Percentiles rank a stretch among this genome's conserved stretches.
These are phyloP conservation scores for Parotocinclus haroldoi DNA, from an alignment of 2,797 vertebrate species.

Conservation along the genomic window DNA sequence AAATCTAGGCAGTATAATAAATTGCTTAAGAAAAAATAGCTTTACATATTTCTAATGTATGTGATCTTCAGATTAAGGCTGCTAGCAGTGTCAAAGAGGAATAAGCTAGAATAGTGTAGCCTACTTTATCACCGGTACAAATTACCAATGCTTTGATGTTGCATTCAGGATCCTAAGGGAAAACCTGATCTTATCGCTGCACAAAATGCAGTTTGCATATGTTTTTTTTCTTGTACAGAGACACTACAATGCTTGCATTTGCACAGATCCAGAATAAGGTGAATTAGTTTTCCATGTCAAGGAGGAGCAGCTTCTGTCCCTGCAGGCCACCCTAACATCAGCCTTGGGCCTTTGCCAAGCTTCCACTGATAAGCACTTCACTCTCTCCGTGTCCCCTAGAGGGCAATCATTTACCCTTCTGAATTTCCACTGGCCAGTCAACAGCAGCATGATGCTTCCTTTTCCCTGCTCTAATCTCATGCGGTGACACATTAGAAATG, in stretches of 20 bases:
- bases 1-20: too few species aligned
- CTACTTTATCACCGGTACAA: too few species aligned
- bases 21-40: too few species aligned
- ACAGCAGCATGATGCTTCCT: slow-evolving; percentile 23
- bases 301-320: slow-evolving; percentile 28
- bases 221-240: too few species aligned
- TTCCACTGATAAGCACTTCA: slow-evolving; percentile 48
- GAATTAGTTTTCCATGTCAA: slow-evolving; percentile 51
- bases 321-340: slow-evolving; percentile 45
- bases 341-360: slow-evolving; percentile 46
- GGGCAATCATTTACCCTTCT: slow-evolving; percentile 60
- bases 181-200: too few species aligned
- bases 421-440: slow-evolving; percentile 47
- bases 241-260: background rate
- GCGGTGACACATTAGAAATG: slow-evolving; percentile 49
- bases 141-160: too few species aligned
- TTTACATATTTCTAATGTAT: too few species aligned
- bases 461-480: slow-evolving; percentile 40
- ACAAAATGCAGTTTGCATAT: too few species aligned
- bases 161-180: too few species aligned
- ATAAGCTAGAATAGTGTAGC: too few species aligned
- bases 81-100: too few species aligned
- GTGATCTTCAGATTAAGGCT: too few species aligned
- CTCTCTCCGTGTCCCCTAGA: slow-evolving; percentile 54
- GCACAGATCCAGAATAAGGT: slow-evolving; percentile 7